Evolutionary conservation across 2,888 invertebrate species (phyloP).

Genomic region (Clepsis dumicolana): DNA sequence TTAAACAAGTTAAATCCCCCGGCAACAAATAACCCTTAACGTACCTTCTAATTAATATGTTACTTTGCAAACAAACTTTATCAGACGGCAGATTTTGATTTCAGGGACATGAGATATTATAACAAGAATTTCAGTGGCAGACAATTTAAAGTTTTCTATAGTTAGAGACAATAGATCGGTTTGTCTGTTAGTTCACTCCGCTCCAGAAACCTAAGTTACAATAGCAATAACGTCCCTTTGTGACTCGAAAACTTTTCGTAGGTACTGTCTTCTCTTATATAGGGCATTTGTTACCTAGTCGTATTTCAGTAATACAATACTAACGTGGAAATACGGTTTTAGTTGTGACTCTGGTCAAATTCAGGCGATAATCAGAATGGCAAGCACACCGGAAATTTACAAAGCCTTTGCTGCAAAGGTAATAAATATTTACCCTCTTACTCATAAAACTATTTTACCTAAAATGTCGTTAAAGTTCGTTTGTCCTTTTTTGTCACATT

Average conservation of each 20-base stretch:
- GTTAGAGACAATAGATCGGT: not conserved
- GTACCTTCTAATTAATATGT: conserved; percentile 7
- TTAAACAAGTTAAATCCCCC: not conserved
- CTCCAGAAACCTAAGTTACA: not conserved
- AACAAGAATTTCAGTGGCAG: not conserved
- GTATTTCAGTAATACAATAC: no score
- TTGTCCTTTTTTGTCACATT: no score
- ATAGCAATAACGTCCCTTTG: not conserved
- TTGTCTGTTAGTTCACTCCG: not conserved
- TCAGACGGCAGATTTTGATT: not conserved
- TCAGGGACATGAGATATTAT: not conserved
- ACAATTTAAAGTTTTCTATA: not conserved
- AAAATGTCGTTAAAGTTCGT: no score
- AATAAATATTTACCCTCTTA: no score
- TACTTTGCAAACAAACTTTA: conserved; percentile 4
- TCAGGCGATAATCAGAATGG: no score
- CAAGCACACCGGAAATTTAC: no score
- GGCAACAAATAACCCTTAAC: conserved; percentile 4
- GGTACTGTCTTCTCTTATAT: no score
- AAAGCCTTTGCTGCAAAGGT: no score
- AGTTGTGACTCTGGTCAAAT: no score
- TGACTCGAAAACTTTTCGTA: not conserved
- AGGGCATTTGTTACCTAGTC: no score
- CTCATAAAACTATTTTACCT: no score
- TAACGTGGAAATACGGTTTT: no score